Conservation (phyloP, 2,888 invertebrate species). For the Brachyptera putata region DNA sequence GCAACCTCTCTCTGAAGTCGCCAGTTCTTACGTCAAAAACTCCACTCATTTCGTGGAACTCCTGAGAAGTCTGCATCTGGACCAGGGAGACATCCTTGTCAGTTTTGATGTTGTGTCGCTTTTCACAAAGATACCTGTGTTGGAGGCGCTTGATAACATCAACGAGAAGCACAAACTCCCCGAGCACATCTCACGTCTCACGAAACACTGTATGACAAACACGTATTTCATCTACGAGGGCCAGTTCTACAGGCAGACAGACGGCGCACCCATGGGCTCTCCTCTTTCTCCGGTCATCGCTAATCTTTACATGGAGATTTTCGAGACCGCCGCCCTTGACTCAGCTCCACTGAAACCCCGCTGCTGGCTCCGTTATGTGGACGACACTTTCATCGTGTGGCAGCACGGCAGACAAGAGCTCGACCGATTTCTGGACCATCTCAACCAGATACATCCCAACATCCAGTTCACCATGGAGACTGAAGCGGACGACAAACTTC, state of each 20-base stretch:
- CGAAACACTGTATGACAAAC: no score
- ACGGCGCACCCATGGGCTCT: constrained; percentile 34
- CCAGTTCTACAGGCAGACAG: constrained; percentile 21
- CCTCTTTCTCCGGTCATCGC: constrained; percentile 33
- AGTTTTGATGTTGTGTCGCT: no score
- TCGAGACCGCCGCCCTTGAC: constrained; percentile 31
- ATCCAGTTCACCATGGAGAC: constrained; percentile 34
- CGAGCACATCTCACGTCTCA: no score
- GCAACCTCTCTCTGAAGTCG: no score
- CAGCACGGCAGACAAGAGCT: constrained; percentile 33
- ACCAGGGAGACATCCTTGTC: no score
- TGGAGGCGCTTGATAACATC: no score
- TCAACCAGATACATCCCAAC: constrained; percentile 29
- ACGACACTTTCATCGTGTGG: constrained; percentile 34
- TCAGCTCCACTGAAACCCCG: constrained; percentile 19
- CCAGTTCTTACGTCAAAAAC: no score
- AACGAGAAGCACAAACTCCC: no score
- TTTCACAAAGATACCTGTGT: no score
- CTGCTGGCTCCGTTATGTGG: constrained; percentile 32
- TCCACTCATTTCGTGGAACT: no score
- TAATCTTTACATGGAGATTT: constrained; percentile 31
- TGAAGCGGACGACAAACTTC: constrained; percentile 30
- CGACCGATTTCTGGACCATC: constrained; percentile 28
- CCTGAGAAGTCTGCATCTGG: no score
- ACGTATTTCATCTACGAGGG: no score